A percentile compares a stretch with the other conserved stretches of the same genome.
Evolutionary conservation across 2,113 vertebrate species (phyloP).

Genomic region (Halcyon malimbica): DNA sequence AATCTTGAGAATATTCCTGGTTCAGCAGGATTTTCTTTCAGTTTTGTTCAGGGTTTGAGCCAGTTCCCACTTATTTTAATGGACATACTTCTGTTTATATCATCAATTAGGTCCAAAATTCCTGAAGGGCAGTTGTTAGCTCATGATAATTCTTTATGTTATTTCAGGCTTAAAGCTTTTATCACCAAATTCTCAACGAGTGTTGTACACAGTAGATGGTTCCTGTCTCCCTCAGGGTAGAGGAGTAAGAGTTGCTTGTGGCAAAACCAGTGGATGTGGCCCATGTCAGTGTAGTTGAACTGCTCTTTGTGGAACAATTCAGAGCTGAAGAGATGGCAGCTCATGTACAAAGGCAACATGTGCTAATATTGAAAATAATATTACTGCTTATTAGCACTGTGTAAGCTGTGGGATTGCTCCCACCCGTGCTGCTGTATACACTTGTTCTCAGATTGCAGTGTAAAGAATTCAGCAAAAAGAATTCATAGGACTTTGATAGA

Average conservation of each 20-base stretch:
- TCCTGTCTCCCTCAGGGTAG: background rate
- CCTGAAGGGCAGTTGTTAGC: background rate
- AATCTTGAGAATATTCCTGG: background rate
- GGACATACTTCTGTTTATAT: fast-evolving
- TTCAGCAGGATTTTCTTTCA: background rate
- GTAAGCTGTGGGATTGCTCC: background rate
- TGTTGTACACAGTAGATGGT: background rate
- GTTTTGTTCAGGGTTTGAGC: background rate
- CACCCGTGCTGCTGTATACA: background rate
- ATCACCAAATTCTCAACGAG: background rate
- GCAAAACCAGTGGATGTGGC: background rate
- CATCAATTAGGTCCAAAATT: background rate
- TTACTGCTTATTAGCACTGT: background rate
- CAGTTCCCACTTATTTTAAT: background rate
- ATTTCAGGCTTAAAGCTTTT: background rate
- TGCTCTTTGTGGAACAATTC: background rate
- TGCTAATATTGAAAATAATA: background rate
- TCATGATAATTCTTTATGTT: background rate
- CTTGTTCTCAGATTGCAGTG: background rate
- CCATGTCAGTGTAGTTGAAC: background rate
- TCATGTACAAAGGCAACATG: background rate
- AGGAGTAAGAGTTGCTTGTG: background rate
- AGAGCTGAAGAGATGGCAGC: background rate
- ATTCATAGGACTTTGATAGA: background rate
- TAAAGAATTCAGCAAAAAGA: background rate